A percentile compares a stretch with the other conserved stretches of the same genome.
phyloP scores from a whole-genome alignment of 2,113 vertebrate species.

The Mormyrus iriodes region DNA sequence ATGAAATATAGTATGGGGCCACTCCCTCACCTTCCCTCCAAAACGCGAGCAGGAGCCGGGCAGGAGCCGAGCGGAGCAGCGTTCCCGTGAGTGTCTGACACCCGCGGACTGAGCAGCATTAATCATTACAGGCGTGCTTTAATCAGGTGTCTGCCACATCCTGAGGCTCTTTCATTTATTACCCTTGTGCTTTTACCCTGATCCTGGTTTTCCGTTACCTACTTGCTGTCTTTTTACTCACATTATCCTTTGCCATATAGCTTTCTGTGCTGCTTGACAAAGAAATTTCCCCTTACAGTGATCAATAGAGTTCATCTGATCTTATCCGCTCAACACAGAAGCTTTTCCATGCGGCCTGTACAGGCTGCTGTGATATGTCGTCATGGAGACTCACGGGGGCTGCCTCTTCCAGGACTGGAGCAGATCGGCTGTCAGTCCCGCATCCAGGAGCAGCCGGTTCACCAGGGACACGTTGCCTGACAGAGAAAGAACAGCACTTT shows the following conservation, averaged over 20 bases:
- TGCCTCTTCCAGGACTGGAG: slow-evolving; percentile 75
- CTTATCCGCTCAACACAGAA: not conserved
- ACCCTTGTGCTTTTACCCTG: not conserved
- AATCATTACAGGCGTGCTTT: not conserved
- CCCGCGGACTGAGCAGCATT: not conserved
- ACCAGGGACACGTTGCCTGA: slow-evolving; percentile 81
- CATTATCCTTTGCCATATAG: not conserved
- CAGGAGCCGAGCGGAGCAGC: not conserved
- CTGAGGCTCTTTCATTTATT: not conserved
- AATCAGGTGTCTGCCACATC: not conserved
- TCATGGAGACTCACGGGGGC: slow-evolving; percentile 64
- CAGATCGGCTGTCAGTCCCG: slow-evolving; percentile 83
- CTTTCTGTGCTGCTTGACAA: not conserved
- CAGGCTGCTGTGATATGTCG: not conserved
- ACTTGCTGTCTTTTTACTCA: not conserved
- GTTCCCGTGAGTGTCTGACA: not conserved
- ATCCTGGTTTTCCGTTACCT: not conserved
- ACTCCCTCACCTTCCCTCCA: not conserved
- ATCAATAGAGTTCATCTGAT: not conserved
- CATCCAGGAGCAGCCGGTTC: slow-evolving; percentile 81
- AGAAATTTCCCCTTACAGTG: not conserved
- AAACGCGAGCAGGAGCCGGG: not conserved
- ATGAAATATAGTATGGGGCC: not conserved
- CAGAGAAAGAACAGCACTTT: slow-evolving; percentile 13
- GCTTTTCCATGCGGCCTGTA: not conserved